Evolutionary conservation across 1,140 invertebrate genomes (phyloP), one percentile per base, ranked within the genome.

Genomic region (Bombus superbus): DNA sequence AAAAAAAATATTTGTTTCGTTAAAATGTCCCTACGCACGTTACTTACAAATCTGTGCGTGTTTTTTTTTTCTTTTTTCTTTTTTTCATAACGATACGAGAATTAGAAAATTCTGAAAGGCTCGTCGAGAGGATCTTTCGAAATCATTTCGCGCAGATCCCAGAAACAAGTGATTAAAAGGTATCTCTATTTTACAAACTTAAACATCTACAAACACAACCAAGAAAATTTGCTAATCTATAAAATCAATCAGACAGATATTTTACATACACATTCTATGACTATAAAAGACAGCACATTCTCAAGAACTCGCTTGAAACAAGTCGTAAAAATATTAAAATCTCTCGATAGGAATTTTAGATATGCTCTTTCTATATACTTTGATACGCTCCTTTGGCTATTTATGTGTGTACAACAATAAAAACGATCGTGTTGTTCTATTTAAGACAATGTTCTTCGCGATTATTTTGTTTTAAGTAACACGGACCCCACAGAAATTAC

Each of bases 121-220:
- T 44, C 4, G 25, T 72, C 25, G 3, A 72, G 42, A 40, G 6
- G 25, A 42, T 38, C 18, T 6, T 75, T 35, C 15, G 10, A 57
- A 75, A 57, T 53, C 28, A 59, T 35, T 15, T 13, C 13, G 35
- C 35, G 25, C 32, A 38, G 35, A 47, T 57, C 25, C n/a, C 38
- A 15, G 15, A n/a, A 13, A 42, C 15, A 42, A 71, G 38, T 18
- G 18, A 73, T 32, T 35, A 0, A 25, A 85, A 80, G 3, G 15
- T 62, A 10, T 22, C 15, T 18, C 76, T 72, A 85, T 85, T 22
- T 85, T 85, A 85, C 83, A 80, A 72, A 62, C 76, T 72, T 79
- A 80, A 72, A 85, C 22, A 47, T 53, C 53, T 85, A 85, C 47
- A 77, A 53, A 80, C 68, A 85, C 83, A 85, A 85, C 76, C 76